phyloP scores from a whole-genome alignment of 2,888 invertebrate species.

The Ichneumon xanthorius region DNA sequence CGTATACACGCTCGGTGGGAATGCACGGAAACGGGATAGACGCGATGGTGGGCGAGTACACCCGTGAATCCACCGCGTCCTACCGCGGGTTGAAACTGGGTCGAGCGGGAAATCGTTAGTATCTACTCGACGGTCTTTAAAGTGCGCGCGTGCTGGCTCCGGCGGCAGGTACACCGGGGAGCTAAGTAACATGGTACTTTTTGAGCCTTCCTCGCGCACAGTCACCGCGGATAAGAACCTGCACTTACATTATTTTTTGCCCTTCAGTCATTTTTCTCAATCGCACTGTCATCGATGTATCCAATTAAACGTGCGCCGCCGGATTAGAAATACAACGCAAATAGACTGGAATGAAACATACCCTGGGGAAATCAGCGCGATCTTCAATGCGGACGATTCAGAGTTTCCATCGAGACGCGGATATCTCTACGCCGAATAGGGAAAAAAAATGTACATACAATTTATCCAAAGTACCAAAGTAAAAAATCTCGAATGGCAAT shows the following conservation, averaged over 20 bases:
- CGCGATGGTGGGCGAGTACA: constrained; percentile 56
- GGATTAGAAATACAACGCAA: too few species aligned
- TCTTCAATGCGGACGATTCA: too few species aligned
- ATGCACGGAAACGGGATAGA: constrained; percentile 34
- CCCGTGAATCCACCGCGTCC: constrained; percentile 57
- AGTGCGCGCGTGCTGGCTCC: constrained; percentile 59
- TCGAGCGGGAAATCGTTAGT: constrained; percentile 79
- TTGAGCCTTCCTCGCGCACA: constrained; percentile 23
- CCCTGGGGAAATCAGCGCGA: too few species aligned
- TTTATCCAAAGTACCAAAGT: too few species aligned
- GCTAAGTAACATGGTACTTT: constrained; percentile 34
- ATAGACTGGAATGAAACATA: too few species aligned
- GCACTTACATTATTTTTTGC: background rate
- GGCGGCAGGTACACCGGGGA: constrained; percentile 37
- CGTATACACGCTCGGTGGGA: constrained; percentile 39
- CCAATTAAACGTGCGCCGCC: too few species aligned
- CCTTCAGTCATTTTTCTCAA: too few species aligned
- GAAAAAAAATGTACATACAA: too few species aligned
- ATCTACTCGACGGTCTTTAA: constrained; percentile 72
- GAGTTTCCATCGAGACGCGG: too few species aligned
- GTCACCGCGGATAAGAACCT: background rate
- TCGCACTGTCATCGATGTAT: too few species aligned
- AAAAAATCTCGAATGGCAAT: too few species aligned
- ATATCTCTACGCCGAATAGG: too few species aligned
- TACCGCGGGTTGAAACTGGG: constrained; percentile 71